Percentiles rank a stretch among this genome's conserved stretches.
phyloP scores from a whole-genome alignment of 2,113 vertebrate species.

The Todiramphus saurophagus region DNA sequence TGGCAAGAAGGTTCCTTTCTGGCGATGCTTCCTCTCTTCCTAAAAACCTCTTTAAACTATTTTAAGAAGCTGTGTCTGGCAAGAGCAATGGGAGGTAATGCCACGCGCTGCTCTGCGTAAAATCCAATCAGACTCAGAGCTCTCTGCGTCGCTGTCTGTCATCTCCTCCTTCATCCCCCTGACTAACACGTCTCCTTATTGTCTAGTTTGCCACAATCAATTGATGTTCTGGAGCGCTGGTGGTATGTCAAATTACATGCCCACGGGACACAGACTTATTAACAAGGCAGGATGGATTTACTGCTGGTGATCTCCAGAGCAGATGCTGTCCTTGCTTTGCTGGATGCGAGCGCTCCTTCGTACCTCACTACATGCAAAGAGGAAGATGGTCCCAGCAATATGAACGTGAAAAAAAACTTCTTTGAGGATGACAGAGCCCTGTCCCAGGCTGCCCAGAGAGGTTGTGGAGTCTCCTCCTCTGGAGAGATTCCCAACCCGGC shows the following conservation, averaged over 20 bases:
- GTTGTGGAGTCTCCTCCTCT: too few species aligned
- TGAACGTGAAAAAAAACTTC: too few species aligned
- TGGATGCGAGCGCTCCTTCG: fast-evolving
- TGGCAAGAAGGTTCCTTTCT: neutral
- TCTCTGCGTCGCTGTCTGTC: fast-evolving
- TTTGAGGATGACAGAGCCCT: too few species aligned
- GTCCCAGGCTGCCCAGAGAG: too few species aligned
- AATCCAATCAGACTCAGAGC: neutral
- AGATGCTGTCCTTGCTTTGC: neutral
- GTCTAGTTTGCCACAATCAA: neutral
- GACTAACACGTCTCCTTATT: neutral
- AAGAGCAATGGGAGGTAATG: neutral
- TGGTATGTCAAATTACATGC: neutral
- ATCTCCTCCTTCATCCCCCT: neutral
- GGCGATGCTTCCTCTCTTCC: neutral
- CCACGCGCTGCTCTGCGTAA: neutral
- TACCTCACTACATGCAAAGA: too few species aligned
- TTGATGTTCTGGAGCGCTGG: neutral
- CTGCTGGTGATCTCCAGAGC: neutral
- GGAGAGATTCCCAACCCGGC: too few species aligned
- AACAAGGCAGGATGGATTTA: neutral
- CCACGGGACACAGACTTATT: neutral
- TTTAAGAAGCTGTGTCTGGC: neutral
- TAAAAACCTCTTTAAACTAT: neutral
- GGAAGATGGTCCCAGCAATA: neutral